These are phyloP conservation scores for Xenentodon cancila DNA, from an alignment of 2,797 vertebrate genomes.

Conservation along the genomic window DNA sequence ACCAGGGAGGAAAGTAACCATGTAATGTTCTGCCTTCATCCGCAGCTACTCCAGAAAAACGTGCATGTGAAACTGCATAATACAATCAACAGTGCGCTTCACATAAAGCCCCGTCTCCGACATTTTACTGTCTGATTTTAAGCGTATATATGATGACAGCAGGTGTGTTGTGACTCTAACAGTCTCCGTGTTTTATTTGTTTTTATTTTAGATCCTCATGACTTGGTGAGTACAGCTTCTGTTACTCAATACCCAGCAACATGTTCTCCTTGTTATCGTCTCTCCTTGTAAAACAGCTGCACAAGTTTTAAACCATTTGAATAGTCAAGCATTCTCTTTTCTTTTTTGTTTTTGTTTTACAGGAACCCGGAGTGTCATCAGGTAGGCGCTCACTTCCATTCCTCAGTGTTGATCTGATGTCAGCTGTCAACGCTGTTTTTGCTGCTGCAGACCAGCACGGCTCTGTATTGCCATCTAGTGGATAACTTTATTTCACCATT, in stretches of 20 bases:
- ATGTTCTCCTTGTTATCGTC: neutral
- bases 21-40: too few species aligned
- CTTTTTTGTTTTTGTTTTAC: conserved; percentile 19
- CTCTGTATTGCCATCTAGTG: conserved; percentile 80
- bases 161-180: neutral
- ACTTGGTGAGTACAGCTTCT: conserved; percentile 77
- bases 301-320: neutral
- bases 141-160: too few species aligned
- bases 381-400: conserved; percentile 64
- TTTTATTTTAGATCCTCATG: conserved; percentile 81
- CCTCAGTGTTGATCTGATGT: neutral
- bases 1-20: too few species aligned
- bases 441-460: conserved; percentile 15
- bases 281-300: neutral
- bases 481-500: neutral
- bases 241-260: neutral
- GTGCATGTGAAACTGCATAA: too few species aligned
- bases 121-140: neutral
- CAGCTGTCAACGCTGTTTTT: conserved; percentile 8
- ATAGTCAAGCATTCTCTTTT: neutral
- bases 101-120: neutral
- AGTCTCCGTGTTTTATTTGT: conserved; percentile 1
- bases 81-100: neutral
- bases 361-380: conserved; percentile 83
- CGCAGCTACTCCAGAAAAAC: too few species aligned